A percentile compares a stretch with the other conserved stretches of the same genome.
phyloP scores from a whole-genome alignment of 2,113 vertebrate genomes.

The Chaetodon trifascialis region DNA sequence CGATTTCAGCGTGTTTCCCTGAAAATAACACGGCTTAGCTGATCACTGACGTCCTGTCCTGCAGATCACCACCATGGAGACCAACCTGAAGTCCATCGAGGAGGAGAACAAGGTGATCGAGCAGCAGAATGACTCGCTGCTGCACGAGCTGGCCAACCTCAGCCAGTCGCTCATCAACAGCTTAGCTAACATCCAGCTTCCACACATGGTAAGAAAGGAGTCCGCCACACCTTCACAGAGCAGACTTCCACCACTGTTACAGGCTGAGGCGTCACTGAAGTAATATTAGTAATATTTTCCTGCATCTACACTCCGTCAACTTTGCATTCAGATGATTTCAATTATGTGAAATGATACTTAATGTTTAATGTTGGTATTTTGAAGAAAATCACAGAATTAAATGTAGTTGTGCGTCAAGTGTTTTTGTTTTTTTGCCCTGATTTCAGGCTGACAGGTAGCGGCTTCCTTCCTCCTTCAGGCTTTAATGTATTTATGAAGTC shows the following conservation, averaged over 20 bases:
- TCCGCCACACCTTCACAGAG: background rate
- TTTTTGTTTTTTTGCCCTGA: background rate
- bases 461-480: background rate
- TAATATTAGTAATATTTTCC: background rate
- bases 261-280: background rate
- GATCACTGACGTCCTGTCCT: background rate
- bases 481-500: background rate
- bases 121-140: conserved; percentile 98
- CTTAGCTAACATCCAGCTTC: conserved; percentile 98
- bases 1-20: no score
- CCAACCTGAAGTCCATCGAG: conserved; percentile 97
- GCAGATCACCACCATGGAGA: conserved; percentile 99
- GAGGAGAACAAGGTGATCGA: conserved; percentile 99
- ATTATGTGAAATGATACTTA: no score
- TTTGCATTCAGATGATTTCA: no score
- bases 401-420: background rate
- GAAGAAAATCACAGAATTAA: background rate
- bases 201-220: conserved; percentile 94
- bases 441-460: background rate
- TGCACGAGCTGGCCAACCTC: conserved; percentile 96
- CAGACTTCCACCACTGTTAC: background rate
- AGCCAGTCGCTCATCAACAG: conserved; percentile 99
- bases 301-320: background rate
- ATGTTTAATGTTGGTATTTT: background rate
- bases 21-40: no score